These are phyloP conservation scores for Babylonia areolata DNA, from an alignment of 1,140 invertebrate species.

Conservation along the genomic window DNA sequence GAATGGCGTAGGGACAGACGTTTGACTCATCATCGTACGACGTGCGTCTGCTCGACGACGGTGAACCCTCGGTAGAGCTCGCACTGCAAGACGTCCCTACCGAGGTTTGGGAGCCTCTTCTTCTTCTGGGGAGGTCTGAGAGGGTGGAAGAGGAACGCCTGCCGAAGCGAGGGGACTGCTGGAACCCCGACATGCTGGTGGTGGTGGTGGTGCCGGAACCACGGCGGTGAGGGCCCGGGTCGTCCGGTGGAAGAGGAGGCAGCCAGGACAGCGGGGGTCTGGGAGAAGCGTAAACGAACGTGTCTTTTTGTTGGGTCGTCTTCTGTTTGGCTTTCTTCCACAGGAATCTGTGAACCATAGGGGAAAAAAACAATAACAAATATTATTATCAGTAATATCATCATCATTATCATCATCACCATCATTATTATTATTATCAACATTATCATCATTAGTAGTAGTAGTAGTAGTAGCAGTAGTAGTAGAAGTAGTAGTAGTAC, in stretches of 20 bases:
- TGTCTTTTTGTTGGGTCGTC: neutral
- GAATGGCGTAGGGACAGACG: neutral
- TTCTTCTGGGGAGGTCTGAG: neutral
- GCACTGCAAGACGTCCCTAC: too few species aligned
- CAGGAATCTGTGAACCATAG: neutral
- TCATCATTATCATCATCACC: too few species aligned
- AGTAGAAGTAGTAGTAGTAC: too few species aligned
- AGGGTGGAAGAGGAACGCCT: neutral
- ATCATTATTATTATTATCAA: too few species aligned
- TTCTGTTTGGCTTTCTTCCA: slow-evolving; percentile 3
- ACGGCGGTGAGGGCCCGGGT: neutral
- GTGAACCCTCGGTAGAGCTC: too few species aligned
- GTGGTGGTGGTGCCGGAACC: neutral
- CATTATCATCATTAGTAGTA: too few species aligned
- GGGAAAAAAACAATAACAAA: too few species aligned
- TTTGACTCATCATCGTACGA: neutral
- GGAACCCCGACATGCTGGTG: too few species aligned
- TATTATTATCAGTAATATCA: too few species aligned
- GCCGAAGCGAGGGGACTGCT: too few species aligned
- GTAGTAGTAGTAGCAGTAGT: too few species aligned
- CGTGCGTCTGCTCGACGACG: neutral
- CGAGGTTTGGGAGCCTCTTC: neutral
- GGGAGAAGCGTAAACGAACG: neutral
- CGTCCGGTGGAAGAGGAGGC: neutral
- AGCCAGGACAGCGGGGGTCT: neutral